Evolutionary conservation across 2,797 vertebrate genomes (phyloP).

Genomic region (Sphenodon punctatus): DNA sequence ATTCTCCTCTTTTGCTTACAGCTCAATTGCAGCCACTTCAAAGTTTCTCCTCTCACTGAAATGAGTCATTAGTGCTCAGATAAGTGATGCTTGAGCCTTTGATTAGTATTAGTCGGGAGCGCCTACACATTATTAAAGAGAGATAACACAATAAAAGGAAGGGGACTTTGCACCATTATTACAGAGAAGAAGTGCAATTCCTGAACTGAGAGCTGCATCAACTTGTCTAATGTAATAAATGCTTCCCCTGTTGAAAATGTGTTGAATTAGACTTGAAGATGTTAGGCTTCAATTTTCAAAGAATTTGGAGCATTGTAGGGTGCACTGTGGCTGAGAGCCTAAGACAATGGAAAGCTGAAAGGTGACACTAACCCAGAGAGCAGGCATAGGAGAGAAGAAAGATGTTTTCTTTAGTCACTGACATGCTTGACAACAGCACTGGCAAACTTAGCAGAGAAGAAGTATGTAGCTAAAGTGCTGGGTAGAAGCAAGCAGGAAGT

Average conservation of each 20-base stretch:
- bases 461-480: background rate
- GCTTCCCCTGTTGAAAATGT: slow-evolving; percentile 47
- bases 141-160: slow-evolving; percentile 65
- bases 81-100: slow-evolving; percentile 68
- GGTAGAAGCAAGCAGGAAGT: accelerated
- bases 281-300: slow-evolving; percentile 6
- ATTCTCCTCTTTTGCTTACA: background rate
- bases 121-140: slow-evolving; percentile 56
- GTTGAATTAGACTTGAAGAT: slow-evolving; percentile 30
- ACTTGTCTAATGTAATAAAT: slow-evolving; percentile 61
- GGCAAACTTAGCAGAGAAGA: background rate
- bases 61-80: slow-evolving; percentile 54
- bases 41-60: slow-evolving; percentile 45
- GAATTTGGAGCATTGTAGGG: background rate
- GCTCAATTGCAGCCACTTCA: slow-evolving; percentile 51
- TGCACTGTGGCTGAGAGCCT: background rate
- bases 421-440: accelerated
- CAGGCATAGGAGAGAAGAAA: background rate
- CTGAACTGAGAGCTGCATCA: slow-evolving; percentile 53
- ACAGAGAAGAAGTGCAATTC: slow-evolving; percentile 51
- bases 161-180: slow-evolving; percentile 47
- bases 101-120: slow-evolving; percentile 68
- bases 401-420: background rate
- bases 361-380: accelerated
- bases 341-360: background rate